Evolutionary conservation across 2,113 vertebrate genomes (phyloP).

Genomic region (Python bivittatus): DNA sequence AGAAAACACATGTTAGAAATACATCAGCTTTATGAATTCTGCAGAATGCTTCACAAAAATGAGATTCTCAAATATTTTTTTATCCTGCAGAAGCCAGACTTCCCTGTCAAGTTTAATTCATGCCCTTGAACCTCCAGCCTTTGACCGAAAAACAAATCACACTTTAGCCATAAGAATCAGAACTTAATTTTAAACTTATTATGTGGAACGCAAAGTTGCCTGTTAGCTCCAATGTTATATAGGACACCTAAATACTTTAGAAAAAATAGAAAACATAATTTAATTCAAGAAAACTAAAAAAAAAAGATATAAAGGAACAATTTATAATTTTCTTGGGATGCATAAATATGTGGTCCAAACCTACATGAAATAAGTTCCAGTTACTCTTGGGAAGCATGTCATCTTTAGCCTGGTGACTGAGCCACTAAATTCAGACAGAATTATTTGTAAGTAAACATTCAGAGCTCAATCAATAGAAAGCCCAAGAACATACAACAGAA

Average conservation of each 20-base stretch:
- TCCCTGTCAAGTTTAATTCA: not conserved
- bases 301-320: not conserved
- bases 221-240: not conserved
- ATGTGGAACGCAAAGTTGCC: not conserved
- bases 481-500: not conserved
- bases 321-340: not conserved
- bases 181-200: not conserved
- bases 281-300: not conserved
- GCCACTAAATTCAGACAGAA: not conserved
- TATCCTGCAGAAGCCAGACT: fast-evolving
- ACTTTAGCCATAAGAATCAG: not conserved
- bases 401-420: not conserved
- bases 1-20: not conserved
- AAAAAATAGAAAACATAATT: not conserved
- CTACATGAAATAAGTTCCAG: not conserved
- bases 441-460: not conserved
- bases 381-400: not conserved
- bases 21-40: not conserved
- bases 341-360: not conserved
- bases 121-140: not conserved
- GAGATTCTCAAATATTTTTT: not conserved
- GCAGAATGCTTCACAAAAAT: not conserved
- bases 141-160: not conserved
- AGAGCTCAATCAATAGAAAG: not conserved
- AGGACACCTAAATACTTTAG: not conserved